Evolutionary conservation across 2,113 vertebrate genomes (phyloP).

Genomic region (Lichenostomus cassidix): DNA sequence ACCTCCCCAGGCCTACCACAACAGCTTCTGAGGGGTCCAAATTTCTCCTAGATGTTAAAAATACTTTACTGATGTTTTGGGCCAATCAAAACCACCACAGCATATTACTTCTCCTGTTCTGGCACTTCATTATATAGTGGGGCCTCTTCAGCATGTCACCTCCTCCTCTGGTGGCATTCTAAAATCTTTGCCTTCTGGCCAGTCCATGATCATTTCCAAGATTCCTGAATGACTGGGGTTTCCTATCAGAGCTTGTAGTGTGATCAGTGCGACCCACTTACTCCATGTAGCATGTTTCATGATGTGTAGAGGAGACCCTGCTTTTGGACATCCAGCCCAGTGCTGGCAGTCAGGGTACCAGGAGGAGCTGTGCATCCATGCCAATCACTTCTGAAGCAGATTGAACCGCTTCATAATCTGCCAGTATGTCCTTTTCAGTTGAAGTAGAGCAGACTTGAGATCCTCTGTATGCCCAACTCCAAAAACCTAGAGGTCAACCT

Average conservation of each 20-base stretch:
- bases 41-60: no score
- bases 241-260: neutral
- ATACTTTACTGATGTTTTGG: no score
- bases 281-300: neutral
- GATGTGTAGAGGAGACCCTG: neutral
- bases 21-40: no score
- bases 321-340: neutral
- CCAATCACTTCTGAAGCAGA: neutral
- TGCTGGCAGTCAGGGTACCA: neutral
- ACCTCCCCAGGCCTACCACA: no score
- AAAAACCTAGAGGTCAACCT: neutral
- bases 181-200: neutral
- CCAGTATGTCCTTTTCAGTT: neutral
- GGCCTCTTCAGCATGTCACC: neutral
- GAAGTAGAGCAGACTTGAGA: neutral
- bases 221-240: neutral
- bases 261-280: neutral
- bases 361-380: neutral
- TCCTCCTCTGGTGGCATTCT: neutral
- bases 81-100: no score
- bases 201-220: neutral
- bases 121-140: neutral
- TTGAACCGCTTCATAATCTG: neutral
- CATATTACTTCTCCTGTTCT: neutral
- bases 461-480: neutral